A percentile compares a stretch with the other conserved stretches of the same genome.
These are phyloP conservation scores for Operophtera brumata DNA, from an alignment of 2,888 invertebrate species.

Conservation along the genomic window DNA sequence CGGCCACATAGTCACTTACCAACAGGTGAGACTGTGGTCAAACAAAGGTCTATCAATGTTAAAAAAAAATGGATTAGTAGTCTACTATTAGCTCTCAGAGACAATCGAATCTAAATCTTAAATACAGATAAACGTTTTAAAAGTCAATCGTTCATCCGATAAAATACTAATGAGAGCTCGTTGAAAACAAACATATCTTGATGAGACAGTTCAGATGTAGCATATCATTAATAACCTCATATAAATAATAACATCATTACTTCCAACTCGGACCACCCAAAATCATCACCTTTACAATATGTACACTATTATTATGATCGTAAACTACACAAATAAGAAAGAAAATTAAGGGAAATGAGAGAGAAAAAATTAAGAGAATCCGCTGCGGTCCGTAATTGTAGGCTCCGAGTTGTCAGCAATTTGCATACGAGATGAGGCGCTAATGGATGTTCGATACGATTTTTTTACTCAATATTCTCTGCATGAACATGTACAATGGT, in stretches of 20 bases:
- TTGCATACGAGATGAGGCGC: slow-evolving; percentile 75
- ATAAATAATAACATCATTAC: slow-evolving; percentile 77
- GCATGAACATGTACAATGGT: slow-evolving; percentile 54
- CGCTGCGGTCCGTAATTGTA: slow-evolving; percentile 58
- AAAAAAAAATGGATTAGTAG: no score
- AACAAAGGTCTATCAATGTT: no score
- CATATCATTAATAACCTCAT: slow-evolving; percentile 70
- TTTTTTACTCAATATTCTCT: slow-evolving; percentile 64
- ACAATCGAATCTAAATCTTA: slow-evolving; percentile 60
- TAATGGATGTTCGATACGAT: slow-evolving; percentile 68
- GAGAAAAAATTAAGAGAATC: slow-evolving; percentile 65
- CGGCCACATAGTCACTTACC: no score
- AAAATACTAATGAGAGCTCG: slow-evolving; percentile 69
- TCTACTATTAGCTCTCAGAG: neutral
- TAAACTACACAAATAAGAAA: slow-evolving; percentile 64
- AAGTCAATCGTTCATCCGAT: slow-evolving; percentile 72
- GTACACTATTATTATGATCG: slow-evolving; percentile 53
- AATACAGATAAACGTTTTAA: slow-evolving; percentile 61
- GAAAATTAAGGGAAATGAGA: slow-evolving; percentile 58
- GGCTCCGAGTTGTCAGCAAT: slow-evolving; percentile 56
- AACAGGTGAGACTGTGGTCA: no score
- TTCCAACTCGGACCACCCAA: slow-evolving; percentile 72
- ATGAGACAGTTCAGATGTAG: slow-evolving; percentile 64
- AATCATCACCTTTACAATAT: slow-evolving; percentile 70
- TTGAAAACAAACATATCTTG: slow-evolving; percentile 75